phyloP scores from a whole-genome alignment of 2,888 invertebrate species.

The Melanargia galathea region DNA sequence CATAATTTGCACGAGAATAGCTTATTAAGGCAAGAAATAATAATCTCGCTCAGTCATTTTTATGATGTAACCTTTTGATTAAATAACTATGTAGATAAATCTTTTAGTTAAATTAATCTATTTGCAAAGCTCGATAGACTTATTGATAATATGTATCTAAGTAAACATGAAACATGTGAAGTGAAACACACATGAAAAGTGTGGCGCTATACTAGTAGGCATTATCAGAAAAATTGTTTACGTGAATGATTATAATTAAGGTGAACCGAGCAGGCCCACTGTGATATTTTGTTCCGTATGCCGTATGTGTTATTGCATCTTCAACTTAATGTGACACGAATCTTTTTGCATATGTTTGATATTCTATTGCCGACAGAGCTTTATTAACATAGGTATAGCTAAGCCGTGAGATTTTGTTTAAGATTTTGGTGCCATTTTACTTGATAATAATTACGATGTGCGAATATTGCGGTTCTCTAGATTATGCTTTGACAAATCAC shows the following conservation, averaged over 20 bases:
- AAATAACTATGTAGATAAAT: background rate
- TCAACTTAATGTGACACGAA: conserved; percentile 12
- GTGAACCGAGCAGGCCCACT: background rate
- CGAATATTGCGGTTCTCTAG: conserved; percentile 81
- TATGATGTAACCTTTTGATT: background rate
- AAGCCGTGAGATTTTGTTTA: conserved; percentile 61
- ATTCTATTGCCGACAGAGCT: conserved; percentile 31
- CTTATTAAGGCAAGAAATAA: background rate
- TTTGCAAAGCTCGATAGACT: background rate
- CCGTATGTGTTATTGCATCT: background rate
- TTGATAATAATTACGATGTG: conserved; percentile 82
- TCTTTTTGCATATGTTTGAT: conserved; percentile 21
- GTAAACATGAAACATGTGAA: too few relatives aligned
- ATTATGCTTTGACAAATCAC: conserved; percentile 83
- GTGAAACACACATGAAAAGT: too few relatives aligned
- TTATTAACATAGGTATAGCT: conserved; percentile 45
- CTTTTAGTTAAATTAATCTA: background rate
- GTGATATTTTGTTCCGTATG: background rate
- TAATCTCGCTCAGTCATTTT: background rate
- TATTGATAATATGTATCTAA: too few relatives aligned
- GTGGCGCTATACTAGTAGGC: too few relatives aligned
- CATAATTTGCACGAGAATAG: background rate
- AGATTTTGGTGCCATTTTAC: conserved; percentile 78
- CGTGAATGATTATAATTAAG: too few relatives aligned
- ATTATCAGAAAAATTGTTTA: too few relatives aligned